Evolutionary conservation across 1,140 invertebrate genomes (phyloP).

Genomic region (Neodiprion pinetum): DNA sequence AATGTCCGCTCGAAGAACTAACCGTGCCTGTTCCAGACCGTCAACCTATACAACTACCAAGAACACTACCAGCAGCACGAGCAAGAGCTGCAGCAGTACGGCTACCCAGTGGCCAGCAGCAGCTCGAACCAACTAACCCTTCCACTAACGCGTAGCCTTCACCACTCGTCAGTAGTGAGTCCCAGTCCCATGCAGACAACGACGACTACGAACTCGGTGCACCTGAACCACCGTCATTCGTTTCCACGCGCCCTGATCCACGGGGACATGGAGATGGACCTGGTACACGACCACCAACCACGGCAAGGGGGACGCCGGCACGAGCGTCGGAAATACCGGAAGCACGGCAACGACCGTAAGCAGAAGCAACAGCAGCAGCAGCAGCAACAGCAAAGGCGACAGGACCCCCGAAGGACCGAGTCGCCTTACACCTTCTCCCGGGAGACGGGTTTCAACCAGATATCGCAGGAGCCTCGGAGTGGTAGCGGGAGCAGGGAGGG

Average conservation of each 20-base stretch:
- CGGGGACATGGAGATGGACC: conserved; percentile 29
- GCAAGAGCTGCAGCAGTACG: conserved; percentile 58
- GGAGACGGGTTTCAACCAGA: conserved; percentile 48
- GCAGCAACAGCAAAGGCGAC: conserved; percentile 25
- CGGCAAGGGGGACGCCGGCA: conserved; percentile 39
- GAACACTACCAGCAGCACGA: conserved; percentile 57
- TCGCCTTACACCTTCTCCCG: conserved; percentile 30
- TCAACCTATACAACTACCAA: conserved; percentile 59
- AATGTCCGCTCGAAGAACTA: conserved; percentile 38
- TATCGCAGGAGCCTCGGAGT: conserved; percentile 43
- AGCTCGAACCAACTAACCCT: conserved; percentile 59
- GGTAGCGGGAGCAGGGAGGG: conserved; percentile 43
- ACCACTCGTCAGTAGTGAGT: conserved; percentile 51
- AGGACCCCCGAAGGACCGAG: neutral
- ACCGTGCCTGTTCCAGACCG: conserved; percentile 56
- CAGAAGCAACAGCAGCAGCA: conserved; percentile 31
- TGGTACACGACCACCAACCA: conserved; percentile 35
- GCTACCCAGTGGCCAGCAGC: conserved; percentile 56
- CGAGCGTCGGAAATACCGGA: conserved; percentile 55
- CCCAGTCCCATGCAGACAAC: conserved; percentile 45
- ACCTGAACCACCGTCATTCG: conserved; percentile 33
- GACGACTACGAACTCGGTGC: conserved; percentile 17
- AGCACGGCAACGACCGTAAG: conserved; percentile 50
- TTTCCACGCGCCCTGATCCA: conserved; percentile 34
- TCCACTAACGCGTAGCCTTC: conserved; percentile 53